Evolutionary conservation across 2,888 invertebrate species (phyloP).

Genomic region (Tribolium freemani): DNA sequence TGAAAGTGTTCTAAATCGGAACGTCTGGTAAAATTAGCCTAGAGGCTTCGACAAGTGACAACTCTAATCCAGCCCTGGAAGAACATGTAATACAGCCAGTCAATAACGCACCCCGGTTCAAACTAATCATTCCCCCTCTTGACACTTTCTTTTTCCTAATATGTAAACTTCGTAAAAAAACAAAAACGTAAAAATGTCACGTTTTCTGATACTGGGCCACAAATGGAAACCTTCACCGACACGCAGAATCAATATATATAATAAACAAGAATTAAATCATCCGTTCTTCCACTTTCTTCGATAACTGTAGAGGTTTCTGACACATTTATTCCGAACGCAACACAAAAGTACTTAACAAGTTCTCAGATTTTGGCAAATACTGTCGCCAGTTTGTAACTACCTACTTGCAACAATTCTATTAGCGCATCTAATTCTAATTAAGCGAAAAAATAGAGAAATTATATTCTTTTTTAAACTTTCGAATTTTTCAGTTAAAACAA

Average conservation of each 20-base stretch:
- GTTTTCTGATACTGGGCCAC: conserved; percentile 2
- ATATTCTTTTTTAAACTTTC: too few species aligned
- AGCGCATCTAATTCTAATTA: too few species aligned
- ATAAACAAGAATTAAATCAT: conserved; percentile 33
- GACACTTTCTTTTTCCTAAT: conserved; percentile 27
- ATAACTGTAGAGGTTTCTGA: conserved; percentile 4
- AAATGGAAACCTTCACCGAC: conserved; percentile 21
- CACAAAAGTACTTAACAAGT: neutral
- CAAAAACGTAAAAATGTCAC: conserved; percentile 31
- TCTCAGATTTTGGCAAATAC: too few species aligned
- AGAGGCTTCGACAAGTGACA: too few species aligned
- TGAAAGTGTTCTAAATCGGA: too few species aligned
- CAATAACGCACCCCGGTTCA: conserved; percentile 27
- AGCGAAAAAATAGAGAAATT: too few species aligned
- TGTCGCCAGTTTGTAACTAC: too few species aligned
- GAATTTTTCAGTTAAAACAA: too few species aligned
- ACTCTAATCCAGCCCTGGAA: too few species aligned
- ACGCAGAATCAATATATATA: conserved; percentile 26
- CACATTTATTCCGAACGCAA: neutral
- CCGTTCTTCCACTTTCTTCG: conserved; percentile 8
- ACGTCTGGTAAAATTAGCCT: too few species aligned
- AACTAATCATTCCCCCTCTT: conserved; percentile 35
- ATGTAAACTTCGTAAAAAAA: conserved; percentile 13
- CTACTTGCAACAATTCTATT: too few species aligned
- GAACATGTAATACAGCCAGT: conserved; percentile 6